Evolutionary conservation across 2,113 vertebrate species (phyloP).

Genomic region (Peromyscus polionotus): DNA sequence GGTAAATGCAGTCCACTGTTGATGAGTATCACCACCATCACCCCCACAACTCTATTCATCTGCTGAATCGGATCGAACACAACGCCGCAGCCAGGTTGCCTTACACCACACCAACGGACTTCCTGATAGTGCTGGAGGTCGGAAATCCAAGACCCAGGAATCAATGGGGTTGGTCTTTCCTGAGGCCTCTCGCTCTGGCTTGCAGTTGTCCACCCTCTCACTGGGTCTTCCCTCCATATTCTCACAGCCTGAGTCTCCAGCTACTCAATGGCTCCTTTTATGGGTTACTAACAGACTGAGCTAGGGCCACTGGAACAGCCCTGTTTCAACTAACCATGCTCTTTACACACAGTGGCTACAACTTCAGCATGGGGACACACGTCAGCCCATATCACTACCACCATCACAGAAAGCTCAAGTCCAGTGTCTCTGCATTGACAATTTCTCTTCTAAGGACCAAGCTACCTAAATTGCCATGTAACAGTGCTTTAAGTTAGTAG

Average conservation of each 20-base stretch:
- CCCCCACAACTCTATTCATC: rapidly evolving
- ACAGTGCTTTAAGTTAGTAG: background rate
- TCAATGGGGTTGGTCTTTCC: background rate
- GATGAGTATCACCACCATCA: background rate
- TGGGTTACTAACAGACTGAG: background rate
- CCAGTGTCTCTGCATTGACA: background rate
- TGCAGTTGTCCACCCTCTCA: background rate
- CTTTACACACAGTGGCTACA: background rate
- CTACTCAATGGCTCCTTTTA: background rate
- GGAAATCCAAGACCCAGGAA: background rate
- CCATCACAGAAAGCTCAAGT: background rate
- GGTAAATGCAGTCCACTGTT: background rate
- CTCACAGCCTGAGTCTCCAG: background rate
- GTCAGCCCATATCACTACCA: background rate
- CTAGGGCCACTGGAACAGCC: background rate
- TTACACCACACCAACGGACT: background rate
- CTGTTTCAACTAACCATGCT: background rate
- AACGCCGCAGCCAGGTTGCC: background rate
- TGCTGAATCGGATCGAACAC: background rate
- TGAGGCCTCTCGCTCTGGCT: background rate
- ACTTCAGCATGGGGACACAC: background rate
- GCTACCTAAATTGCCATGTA: background rate
- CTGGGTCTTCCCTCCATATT: background rate
- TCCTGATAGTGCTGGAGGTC: background rate
- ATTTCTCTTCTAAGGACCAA: background rate